Percentiles rank a stretch among this genome's conserved stretches.
phyloP scores from a whole-genome alignment of 1,140 invertebrate species.

The Diabrotica virgifera region DNA sequence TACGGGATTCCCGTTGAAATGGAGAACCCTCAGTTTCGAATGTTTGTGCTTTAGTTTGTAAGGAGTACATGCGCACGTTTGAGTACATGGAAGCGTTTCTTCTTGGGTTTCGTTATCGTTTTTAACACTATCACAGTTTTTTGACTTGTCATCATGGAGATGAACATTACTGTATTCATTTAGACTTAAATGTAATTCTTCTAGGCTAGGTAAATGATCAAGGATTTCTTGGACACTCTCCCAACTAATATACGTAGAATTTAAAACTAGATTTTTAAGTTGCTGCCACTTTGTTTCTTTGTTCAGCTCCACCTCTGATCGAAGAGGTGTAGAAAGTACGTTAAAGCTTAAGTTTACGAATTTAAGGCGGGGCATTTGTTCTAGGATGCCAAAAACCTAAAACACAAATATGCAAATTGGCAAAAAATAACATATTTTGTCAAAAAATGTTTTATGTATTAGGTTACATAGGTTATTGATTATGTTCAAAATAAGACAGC shows the following conservation, averaged over 20 bases:
- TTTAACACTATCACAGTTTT: constrained; percentile 29
- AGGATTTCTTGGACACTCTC: constrained; percentile 74
- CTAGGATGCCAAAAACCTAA: constrained; percentile 78
- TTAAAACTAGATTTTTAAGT: constrained; percentile 76
- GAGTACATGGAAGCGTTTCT: not conserved
- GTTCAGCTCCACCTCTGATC: constrained; percentile 41
- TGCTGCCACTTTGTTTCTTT: constrained; percentile 53
- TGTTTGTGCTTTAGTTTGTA: constrained; percentile 54
- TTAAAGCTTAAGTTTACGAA: constrained; percentile 93
- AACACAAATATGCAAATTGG: constrained; percentile 21
- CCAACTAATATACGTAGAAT: constrained; percentile 83
- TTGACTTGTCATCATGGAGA: constrained; percentile 32
- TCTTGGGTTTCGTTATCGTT: constrained; percentile 19
- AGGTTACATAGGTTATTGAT: no score
- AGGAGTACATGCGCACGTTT: constrained; percentile 32
- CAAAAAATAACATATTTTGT: no score
- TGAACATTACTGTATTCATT: constrained; percentile 79
- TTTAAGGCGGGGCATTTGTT: constrained; percentile 80
- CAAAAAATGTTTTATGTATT: no score
- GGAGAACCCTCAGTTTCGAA: constrained; percentile 67
- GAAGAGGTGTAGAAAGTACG: constrained; percentile 64
- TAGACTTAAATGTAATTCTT: constrained; percentile 87
- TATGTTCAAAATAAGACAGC: no score
- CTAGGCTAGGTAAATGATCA: constrained; percentile 69
- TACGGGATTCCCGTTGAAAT: constrained; percentile 82